Percentiles rank a stretch among this genome's conserved stretches.
These are phyloP conservation scores for Globicephala melas DNA, from an alignment of 2,113 vertebrate species.

Conservation along the genomic window DNA sequence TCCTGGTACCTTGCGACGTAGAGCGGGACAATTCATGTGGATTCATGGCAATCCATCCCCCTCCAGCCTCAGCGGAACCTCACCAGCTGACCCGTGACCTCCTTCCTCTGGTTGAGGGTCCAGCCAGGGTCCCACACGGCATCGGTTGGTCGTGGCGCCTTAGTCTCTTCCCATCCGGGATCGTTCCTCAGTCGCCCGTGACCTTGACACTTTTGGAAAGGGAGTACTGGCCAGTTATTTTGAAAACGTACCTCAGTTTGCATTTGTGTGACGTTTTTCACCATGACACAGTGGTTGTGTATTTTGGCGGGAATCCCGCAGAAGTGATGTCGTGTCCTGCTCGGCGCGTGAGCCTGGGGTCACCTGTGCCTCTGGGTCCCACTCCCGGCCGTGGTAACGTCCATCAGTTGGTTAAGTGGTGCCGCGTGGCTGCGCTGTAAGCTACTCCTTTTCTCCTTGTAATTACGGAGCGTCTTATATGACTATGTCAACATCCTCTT, in stretches of 20 bases:
- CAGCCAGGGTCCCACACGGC: neutral
- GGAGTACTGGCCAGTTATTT: neutral
- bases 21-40: rapidly evolving
- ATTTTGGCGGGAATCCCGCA: neutral
- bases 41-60: no score
- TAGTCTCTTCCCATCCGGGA: no score
- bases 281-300: neutral
- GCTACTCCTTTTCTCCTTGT: neutral
- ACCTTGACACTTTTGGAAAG: neutral
- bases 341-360: neutral
- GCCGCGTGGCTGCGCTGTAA: neutral
- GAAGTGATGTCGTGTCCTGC: neutral
- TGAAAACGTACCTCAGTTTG: neutral
- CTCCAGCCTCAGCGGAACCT: neutral
- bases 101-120: neutral
- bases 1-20: neutral
- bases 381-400: rapidly evolving
- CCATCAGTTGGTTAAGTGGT: neutral
- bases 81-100: neutral
- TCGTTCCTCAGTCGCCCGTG: neutral
- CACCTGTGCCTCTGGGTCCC: neutral
- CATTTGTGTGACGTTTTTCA: neutral
- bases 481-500: neutral
- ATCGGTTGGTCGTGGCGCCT: neutral
- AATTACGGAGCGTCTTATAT: neutral